Evolutionary conservation across 2,888 invertebrate genomes (phyloP), one percentile per base, ranked within the genome.

Genomic region (Pyrrhosoma nymphula): DNA sequence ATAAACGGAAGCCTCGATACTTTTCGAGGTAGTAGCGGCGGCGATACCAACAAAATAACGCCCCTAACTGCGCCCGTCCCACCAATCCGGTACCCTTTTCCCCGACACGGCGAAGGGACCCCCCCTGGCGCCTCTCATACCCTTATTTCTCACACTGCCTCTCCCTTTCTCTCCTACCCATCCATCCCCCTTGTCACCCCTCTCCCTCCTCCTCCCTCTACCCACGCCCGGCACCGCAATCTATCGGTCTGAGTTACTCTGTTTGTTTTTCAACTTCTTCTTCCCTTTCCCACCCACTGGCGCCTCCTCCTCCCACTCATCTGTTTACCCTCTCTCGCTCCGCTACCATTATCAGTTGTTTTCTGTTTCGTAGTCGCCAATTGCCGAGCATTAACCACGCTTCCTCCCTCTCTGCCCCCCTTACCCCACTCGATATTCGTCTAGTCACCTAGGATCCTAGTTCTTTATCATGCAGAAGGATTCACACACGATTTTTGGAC

Each of bases 191-290:
- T 30, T 18, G 16, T 14, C n/a, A 6, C 0, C 12, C 16, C 30
- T 82, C 35, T 18, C 12, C 35, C 82, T 82, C 82, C 3, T 35
- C 82, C 82, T 4, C 8, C 69, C 69, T 26, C 2, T 26, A n/a
- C 69, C 23, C n/a, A 69, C 69, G n/a, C 69, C 69, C 69, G 69
- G n/a, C 69, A 82, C 82, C 82, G 30, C 82, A 82, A 82, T 82
- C 82, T 82, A 82, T 82, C 82, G 82, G 82, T 82, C 82, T 82
- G 82, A 30, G 30, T 82, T 82, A 82, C 82, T 14, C 82, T 35
- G 82, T 82, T 82, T 82, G 82, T 82, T 82, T 82, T 35, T 82
- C 82, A 35, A 82, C 82, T 82, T 82, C 82, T 82, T 82, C 82
- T 35, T 35, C 82, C 82, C 82, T 35, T 35, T 3, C 82, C 14